These are phyloP conservation scores for Caenorhabditis sinica DNA, from an alignment of 2,888 invertebrate genomes.

Conservation along the genomic window DNA sequence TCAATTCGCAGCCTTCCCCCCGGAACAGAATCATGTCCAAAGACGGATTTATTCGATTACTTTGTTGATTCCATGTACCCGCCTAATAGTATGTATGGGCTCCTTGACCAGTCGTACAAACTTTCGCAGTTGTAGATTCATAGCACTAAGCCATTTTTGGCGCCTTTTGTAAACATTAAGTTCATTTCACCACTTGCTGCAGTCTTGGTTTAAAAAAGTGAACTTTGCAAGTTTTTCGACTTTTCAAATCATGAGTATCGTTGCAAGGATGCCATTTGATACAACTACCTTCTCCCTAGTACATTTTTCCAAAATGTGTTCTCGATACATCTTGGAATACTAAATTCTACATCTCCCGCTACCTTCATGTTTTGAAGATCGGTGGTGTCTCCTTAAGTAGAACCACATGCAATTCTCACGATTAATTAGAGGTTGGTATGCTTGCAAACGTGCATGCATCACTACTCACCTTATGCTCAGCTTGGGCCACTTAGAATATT, in stretches of 20 bases:
- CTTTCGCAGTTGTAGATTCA: not conserved
- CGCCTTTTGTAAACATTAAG: conserved; percentile 12
- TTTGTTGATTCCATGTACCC: conserved; percentile 60
- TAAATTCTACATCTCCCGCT: not conserved
- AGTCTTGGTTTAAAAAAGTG: not conserved
- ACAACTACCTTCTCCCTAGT: too few species aligned
- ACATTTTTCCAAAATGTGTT: too few species aligned
- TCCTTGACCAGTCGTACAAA: conserved; percentile 32
- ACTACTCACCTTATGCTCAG: conserved; percentile 11
- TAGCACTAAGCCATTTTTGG: not conserved
- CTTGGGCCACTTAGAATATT: conserved; percentile 10
- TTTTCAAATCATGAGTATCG: too few species aligned
- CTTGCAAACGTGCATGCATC: conserved; percentile 41
- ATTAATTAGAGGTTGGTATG: conserved; percentile 61
- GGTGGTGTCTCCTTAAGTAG: conserved; percentile 19
- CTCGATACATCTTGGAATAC: too few species aligned
- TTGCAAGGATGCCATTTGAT: too few species aligned
- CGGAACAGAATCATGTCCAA: conserved; percentile 54
- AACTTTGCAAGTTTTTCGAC: too few species aligned
- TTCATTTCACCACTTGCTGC: not conserved
- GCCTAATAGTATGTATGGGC: not conserved
- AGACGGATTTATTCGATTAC: conserved; percentile 58
- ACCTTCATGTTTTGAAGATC: conserved; percentile 19
- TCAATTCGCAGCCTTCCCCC: not conserved
- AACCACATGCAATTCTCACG: conserved; percentile 45